Evolutionary conservation across 2,888 invertebrate genomes (phyloP).

Genomic region (Oxycera nigricornis): DNA sequence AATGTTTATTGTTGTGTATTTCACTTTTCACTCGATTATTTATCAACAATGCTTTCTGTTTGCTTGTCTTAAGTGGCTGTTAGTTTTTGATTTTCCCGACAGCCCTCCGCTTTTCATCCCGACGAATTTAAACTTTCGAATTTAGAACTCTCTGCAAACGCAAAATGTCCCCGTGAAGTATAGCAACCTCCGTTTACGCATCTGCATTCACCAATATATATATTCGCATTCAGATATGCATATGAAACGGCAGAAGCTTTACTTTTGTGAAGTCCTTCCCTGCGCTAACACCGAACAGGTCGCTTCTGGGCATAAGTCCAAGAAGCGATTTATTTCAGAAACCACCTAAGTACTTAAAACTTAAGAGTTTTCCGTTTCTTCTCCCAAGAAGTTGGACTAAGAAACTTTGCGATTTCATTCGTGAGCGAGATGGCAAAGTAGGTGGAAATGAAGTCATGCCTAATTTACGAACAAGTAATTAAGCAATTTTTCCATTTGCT

Average conservation of each 20-base stretch:
- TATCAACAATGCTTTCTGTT: too few species aligned
- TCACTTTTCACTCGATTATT: too few species aligned
- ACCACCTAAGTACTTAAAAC: conserved; percentile 10
- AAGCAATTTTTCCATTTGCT: conserved; percentile 19
- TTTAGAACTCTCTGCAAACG: background rate
- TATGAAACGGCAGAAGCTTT: background rate
- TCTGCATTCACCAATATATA: too few species aligned
- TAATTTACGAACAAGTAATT: conserved; percentile 29
- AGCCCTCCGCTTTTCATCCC: too few species aligned
- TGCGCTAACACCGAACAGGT: background rate
- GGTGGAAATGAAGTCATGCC: conserved; percentile 34
- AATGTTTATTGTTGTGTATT: too few species aligned
- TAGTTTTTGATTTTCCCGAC: too few species aligned
- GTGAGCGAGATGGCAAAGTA: conserved; percentile 5
- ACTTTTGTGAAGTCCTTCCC: background rate
- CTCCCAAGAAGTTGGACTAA: background rate
- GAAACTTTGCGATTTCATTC: background rate
- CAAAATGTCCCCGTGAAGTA: too few species aligned
- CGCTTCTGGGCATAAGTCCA: conserved; percentile 19
- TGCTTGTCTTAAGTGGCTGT: too few species aligned
- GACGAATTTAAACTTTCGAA: background rate
- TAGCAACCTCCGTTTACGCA: too few species aligned
- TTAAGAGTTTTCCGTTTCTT: conserved; percentile 3
- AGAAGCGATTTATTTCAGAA: conserved; percentile 18
- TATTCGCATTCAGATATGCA: background rate